phyloP scores from a whole-genome alignment of 1,140 invertebrate species.

The Drosophila obscura region DNA sequence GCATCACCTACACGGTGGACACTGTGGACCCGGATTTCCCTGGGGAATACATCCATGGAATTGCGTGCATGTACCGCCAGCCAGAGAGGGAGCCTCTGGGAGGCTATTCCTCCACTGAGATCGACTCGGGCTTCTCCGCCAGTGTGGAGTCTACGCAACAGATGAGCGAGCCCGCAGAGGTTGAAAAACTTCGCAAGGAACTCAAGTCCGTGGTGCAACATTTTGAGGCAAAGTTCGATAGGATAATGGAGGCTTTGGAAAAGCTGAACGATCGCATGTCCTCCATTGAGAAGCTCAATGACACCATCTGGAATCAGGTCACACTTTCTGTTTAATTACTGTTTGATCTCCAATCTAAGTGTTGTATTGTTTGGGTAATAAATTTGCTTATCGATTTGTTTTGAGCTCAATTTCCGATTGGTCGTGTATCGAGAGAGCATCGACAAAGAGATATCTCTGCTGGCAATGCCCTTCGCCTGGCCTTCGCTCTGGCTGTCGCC shows the following conservation, averaged over 20 bases:
- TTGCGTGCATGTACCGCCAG: conserved; percentile 78
- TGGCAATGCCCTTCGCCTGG: conserved; percentile 4
- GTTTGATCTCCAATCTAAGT: too few relatives aligned
- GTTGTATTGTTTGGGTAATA: neutral
- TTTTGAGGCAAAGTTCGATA: conserved; percentile 67
- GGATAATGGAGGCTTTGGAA: conserved; percentile 22
- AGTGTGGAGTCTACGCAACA: conserved; percentile 36
- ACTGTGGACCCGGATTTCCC: conserved; percentile 56
- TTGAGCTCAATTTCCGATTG: conserved; percentile 3
- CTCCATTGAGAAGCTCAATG: conserved; percentile 56
- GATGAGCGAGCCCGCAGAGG: conserved; percentile 7
- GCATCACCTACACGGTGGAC: conserved; percentile 62
- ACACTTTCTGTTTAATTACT: conserved; percentile 55
- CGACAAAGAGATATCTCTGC: neutral
- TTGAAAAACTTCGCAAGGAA: conserved; percentile 56
- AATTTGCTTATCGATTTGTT: neutral
- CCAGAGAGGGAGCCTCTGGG: conserved; percentile 31
- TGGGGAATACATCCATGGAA: conserved; percentile 64
- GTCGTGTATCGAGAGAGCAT: too few relatives aligned
- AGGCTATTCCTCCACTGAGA: conserved; percentile 15
- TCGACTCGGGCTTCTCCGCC: neutral
- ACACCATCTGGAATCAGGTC: conserved; percentile 63
- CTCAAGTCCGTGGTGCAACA: conserved; percentile 64
- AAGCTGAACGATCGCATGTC: conserved; percentile 53
- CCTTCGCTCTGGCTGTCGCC: conserved; percentile 2